Conservation (phyloP, 2,113 vertebrate genomes). For the Hipposideros armiger region DNA sequence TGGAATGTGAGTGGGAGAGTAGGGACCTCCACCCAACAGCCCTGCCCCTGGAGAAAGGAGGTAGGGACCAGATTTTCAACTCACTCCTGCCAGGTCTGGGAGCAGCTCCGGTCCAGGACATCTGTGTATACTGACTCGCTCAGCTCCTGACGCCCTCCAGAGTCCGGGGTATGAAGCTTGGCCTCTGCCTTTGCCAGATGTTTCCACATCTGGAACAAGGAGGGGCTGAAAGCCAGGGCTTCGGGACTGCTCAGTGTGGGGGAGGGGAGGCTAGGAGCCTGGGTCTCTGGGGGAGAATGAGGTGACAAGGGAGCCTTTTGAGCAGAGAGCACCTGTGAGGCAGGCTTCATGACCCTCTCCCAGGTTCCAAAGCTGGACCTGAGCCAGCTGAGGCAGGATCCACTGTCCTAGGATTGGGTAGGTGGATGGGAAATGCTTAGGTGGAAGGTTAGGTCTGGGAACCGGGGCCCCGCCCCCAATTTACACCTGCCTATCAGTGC, state of each 20-base stretch:
- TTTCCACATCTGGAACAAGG: slow-evolving; percentile 80
- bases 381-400: background rate
- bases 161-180: slow-evolving; percentile 45
- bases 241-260: background rate
- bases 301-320: background rate
- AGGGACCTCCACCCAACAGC: background rate
- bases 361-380: background rate
- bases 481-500: background rate
- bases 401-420: background rate
- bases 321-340: slow-evolving; percentile 69
- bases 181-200: slow-evolving; percentile 76
- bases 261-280: background rate
- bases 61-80: slow-evolving; percentile 17
- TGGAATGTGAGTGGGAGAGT: background rate
- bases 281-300: slow-evolving; percentile 30
- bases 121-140: slow-evolving; percentile 79
- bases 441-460: background rate
- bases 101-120: slow-evolving; percentile 80
- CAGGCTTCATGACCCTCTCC: background rate
- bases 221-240: background rate
- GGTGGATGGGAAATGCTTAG: background rate
- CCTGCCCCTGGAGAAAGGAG: background rate
- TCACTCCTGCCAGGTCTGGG: slow-evolving; percentile 84
- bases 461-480: background rate
- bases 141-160: slow-evolving; percentile 34